Conservation (phyloP, 2,797 vertebrate species). For the Mus spretus region DNA sequence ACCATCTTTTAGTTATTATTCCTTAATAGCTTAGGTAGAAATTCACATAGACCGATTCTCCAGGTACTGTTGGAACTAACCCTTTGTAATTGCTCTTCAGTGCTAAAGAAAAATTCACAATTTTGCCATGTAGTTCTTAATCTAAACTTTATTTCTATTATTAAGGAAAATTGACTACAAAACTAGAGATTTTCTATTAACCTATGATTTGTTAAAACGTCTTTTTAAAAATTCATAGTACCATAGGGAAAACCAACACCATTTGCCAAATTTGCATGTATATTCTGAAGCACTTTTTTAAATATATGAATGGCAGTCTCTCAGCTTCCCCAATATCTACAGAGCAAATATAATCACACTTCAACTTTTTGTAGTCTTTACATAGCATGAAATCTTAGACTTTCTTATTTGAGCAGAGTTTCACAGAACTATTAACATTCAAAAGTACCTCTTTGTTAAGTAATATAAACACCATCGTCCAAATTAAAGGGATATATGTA, state of each 20-base stretch:
- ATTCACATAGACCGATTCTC: slow-evolving; percentile 84
- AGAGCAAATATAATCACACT: slow-evolving; percentile 86
- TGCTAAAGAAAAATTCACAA: slow-evolving; percentile 84
- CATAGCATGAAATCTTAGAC: not conserved
- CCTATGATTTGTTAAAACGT: slow-evolving; percentile 80
- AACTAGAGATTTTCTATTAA: slow-evolving; percentile 84
- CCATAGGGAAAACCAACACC: slow-evolving; percentile 84
- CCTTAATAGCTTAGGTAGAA: slow-evolving; percentile 84
- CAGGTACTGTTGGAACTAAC: slow-evolving; percentile 76
- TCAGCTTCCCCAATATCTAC: slow-evolving; percentile 68
- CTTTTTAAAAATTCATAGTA: slow-evolving; percentile 82
- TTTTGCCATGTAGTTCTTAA: slow-evolving; percentile 79
- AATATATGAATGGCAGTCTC: slow-evolving; percentile 79
- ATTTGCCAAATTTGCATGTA: slow-evolving; percentile 86
- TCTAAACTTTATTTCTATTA: slow-evolving; percentile 85
- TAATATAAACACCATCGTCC: slow-evolving; percentile 14
- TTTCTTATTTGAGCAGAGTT: not conserved
- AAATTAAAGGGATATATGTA: slow-evolving; percentile 39
- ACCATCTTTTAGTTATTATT: slow-evolving; percentile 84
- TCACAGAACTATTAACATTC: not conserved
- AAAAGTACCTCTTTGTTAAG: not conserved
- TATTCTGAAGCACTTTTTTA: slow-evolving; percentile 81
- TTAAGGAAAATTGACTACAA: slow-evolving; percentile 83
- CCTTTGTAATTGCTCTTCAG: slow-evolving; percentile 69
- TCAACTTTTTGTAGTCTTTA: slow-evolving; percentile 59